Conservation (phyloP, 2,113 vertebrate genomes). For the Clarias macrocephalus region DNA sequence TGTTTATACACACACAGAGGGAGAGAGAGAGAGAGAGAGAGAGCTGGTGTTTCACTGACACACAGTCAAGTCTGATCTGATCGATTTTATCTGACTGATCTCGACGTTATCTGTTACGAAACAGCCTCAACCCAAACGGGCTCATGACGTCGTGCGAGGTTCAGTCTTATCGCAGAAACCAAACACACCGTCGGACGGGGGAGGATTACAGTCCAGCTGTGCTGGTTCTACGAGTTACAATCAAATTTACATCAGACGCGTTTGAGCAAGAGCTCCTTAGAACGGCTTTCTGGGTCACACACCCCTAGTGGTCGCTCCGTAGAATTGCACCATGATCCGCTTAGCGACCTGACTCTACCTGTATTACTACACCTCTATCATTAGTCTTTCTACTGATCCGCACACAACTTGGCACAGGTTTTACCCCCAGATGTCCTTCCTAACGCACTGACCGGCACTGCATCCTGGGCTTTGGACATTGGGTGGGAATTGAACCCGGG, state of each 20-base stretch:
- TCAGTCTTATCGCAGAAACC: background rate
- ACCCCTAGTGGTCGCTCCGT: background rate
- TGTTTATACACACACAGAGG: background rate
- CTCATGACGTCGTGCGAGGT: background rate
- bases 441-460: no score
- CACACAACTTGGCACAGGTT: no score
- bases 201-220: background rate
- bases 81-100: background rate
- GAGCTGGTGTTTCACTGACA: background rate
- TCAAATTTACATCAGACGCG: no score
- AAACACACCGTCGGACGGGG: no score
- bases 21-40: no score
- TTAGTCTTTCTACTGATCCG: no score
- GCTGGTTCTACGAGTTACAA: background rate
- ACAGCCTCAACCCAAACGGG: background rate
- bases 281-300: background rate
- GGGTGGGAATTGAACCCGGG: no score
- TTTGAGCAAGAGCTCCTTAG: background rate
- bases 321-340: constrained; percentile 7
- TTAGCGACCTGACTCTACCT: background rate
- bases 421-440: no score
- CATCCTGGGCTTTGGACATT: no score
- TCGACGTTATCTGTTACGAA: background rate
- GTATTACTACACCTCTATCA: background rate
- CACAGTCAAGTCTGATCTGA: background rate